A percentile compares a stretch with the other conserved stretches of the same genome.
These are phyloP conservation scores for Vimba vimba DNA, from an alignment of 2,113 vertebrate genomes.

Conservation along the genomic window DNA sequence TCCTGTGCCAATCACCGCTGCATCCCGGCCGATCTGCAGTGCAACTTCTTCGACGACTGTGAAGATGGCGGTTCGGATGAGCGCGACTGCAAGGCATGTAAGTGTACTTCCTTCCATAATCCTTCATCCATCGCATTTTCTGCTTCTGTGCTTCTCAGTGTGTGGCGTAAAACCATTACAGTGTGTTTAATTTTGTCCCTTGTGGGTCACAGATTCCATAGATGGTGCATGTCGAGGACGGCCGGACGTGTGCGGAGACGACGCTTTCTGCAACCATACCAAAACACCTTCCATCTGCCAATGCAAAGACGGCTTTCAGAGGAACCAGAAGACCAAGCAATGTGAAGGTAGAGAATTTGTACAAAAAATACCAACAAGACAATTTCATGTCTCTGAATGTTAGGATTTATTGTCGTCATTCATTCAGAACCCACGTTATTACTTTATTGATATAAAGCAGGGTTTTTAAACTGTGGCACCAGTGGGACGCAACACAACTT, in stretches of 20 bases:
- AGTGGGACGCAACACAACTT: background rate
- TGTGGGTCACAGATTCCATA: constrained; percentile 63
- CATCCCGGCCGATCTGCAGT: constrained; percentile 80
- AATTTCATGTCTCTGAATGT: background rate
- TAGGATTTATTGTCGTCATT: background rate
- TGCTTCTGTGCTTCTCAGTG: background rate
- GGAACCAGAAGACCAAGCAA: constrained; percentile 78
- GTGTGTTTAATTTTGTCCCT: background rate
- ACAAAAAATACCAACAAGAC: background rate
- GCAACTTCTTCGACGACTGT: constrained; percentile 86
- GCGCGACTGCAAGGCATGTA: constrained; percentile 81
- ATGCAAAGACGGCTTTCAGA: constrained; percentile 86
- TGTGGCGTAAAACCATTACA: background rate
- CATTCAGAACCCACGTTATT: background rate
- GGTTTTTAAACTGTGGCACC: no score
- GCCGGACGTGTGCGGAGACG: constrained; percentile 83
- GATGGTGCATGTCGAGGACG: constrained; percentile 79
- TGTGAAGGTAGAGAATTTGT: constrained; percentile 81
- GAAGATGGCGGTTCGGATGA: constrained; percentile 85
- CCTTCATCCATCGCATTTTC: background rate
- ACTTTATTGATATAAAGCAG: no score
- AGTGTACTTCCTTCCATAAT: constrained; percentile 54
- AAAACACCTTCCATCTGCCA: constrained; percentile 79
- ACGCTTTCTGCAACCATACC: constrained; percentile 84
- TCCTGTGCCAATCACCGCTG: constrained; percentile 82